Percentiles rank a stretch among this genome's conserved stretches.
Evolutionary conservation across 2,797 vertebrate genomes (phyloP).

Genomic region (Urophycis tenuis): DNA sequence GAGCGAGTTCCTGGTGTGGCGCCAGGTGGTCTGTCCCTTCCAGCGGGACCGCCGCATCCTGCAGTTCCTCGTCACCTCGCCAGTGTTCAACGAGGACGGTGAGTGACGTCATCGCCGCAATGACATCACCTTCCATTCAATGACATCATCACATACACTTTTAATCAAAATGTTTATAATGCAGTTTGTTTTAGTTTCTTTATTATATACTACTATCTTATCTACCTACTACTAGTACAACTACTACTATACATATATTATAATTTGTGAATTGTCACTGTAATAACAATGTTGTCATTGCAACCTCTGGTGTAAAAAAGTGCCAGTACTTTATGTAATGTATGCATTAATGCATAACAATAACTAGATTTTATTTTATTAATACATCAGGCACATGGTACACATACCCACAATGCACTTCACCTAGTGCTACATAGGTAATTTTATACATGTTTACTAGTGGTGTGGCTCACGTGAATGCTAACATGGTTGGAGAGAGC

Average conservation of each 20-base stretch:
- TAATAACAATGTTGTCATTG: neutral
- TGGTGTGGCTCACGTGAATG: neutral
- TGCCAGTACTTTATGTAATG: neutral
- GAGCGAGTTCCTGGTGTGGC: constrained; percentile 94
- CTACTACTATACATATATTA: too few relatives aligned
- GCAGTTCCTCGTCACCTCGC: constrained; percentile 85
- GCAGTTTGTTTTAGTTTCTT: neutral
- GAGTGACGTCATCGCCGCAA: constrained; percentile 36
- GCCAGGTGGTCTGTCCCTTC: constrained; percentile 90
- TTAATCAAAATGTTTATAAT: neutral
- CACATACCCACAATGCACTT: neutral
- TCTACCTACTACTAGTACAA: too few relatives aligned
- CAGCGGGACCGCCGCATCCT: constrained; percentile 84
- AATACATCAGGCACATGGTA: neutral
- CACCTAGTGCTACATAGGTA: neutral
- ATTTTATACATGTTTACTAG: neutral
- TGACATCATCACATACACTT: neutral
- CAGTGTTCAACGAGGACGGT: constrained; percentile 90
- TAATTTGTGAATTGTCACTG: neutral
- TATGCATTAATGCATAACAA: too few relatives aligned
- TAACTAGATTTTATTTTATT: neutral
- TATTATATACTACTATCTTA: neutral
- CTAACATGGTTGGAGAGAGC: neutral
- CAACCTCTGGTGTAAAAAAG: neutral
- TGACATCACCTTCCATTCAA: too few relatives aligned